phyloP scores from a whole-genome alignment of 2,888 invertebrate genomes.

The Taphrorychus bicolor region DNA sequence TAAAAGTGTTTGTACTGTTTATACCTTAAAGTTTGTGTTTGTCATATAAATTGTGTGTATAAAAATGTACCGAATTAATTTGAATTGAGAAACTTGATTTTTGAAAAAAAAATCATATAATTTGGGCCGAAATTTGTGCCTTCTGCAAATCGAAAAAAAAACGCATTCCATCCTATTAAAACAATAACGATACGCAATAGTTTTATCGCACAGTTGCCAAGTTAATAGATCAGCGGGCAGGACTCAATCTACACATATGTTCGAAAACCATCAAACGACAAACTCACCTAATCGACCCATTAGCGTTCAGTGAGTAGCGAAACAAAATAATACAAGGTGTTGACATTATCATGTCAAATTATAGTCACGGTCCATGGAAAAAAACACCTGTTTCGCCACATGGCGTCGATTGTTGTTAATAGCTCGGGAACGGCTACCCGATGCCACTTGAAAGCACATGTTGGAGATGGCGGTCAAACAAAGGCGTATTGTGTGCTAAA shows the following conservation, averaged over 20 bases:
- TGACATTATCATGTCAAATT: slow-evolving; percentile 14
- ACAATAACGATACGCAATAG: neutral
- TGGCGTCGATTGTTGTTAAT: slow-evolving; percentile 10
- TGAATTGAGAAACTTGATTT: no score
- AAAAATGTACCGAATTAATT: no score
- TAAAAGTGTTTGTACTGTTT: no score
- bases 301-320: neutral
- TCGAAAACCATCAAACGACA: neutral
- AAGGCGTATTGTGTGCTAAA: slow-evolving; percentile 26
- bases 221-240: neutral
- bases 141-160: no score
- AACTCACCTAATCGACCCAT: neutral
- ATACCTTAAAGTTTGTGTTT: no score
- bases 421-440: slow-evolving; percentile 13
- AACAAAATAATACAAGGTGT: slow-evolving; percentile 9
- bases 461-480: slow-evolving; percentile 17
- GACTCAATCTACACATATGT: neutral
- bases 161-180: neutral
- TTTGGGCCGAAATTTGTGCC: no score
- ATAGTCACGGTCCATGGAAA: slow-evolving; percentile 4
- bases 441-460: slow-evolving; percentile 13
- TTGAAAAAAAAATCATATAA: no score
- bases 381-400: slow-evolving; percentile 29
- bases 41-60: no score
- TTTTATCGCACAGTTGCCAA: neutral